Evolutionary conservation across 2,113 vertebrate species (phyloP).

Genomic region (Crotophaga sulcirostris): DNA sequence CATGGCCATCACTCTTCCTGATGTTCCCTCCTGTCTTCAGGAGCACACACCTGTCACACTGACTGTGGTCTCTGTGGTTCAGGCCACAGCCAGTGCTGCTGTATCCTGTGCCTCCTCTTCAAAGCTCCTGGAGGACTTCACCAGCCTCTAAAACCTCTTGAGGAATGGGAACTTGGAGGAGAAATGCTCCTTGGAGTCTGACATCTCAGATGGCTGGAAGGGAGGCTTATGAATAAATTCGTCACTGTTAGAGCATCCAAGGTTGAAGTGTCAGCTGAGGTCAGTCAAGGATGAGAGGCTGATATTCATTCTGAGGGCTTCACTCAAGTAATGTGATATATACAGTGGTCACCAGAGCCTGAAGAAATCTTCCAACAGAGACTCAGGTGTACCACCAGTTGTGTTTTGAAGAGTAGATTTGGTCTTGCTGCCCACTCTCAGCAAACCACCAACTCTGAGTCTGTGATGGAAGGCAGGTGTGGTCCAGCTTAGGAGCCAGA

Average conservation of each 20-base stretch:
- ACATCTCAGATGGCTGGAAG: neutral
- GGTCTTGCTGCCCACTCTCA: neutral
- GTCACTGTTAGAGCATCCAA: neutral
- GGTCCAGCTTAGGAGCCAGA: neutral
- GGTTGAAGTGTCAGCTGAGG: neutral
- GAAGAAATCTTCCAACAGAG: neutral
- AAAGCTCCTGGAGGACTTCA: neutral
- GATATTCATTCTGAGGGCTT: neutral
- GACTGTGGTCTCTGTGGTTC: neutral
- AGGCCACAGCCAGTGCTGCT: neutral
- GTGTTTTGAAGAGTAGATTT: neutral
- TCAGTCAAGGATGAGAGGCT: neutral
- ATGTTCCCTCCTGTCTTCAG: neutral
- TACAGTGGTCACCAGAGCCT: neutral
- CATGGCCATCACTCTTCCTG: neutral
- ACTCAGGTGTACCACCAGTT: neutral
- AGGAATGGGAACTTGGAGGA: neutral
- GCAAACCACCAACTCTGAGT: neutral
- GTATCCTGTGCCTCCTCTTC: neutral
- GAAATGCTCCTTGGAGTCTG: neutral
- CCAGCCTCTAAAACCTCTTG: neutral
- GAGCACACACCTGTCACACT: neutral
- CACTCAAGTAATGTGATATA: neutral
- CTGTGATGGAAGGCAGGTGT: neutral
- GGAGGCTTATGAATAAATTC: neutral